Base-by-base conservation (phyloP, 2,797 vertebrate genomes). In the Percopsis omiscomaycus region DNA sequence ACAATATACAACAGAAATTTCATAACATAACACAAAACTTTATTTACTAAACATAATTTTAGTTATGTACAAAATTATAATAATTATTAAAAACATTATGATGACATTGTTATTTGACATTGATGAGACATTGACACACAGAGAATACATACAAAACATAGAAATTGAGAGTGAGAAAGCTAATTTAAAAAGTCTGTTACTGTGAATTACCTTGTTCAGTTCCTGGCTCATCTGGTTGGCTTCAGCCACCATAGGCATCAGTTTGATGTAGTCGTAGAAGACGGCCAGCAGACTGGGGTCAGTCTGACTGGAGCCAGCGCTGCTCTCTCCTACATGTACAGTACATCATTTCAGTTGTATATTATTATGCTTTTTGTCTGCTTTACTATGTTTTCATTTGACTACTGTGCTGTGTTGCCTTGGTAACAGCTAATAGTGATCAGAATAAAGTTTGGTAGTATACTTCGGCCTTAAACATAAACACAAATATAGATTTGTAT, bases 151-250 rank as follows among this genome's bases (percentile, higher is more conserved):
- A 37, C 9, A 37, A 51, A 15, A 51, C 50, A 22, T 51, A 22
- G 44, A 45, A 45, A 5, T 12, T 45, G 11, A 45, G 44, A 28
- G 9, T 5, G 22, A 37, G 8, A n/a, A 13, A 32, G 37, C 11
- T 9, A 15, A 9, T 15, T 51, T 16, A 51, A 51, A 51, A 14
- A 47, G 10, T 1, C 27, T 28, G n/a, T 13, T 12, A 16, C 16
- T 3, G 8, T 29, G 8, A 2, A 16, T 66, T 57, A 95, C 95
- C 91, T 96, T 96, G 60, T 81, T 86, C 12, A 96, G 87, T 64
- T 96, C 95, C 71, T 94, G 86, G 44, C 94, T 95, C 93, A 97
- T 96, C 82, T 96, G 95, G 77, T 95, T 96, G 55, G 91, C 95
- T 81, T 96, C 95, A 0, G 92, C 92, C 64, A 95, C 92, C 88